Base-by-base conservation (phyloP, 2,888 invertebrate species). In the Himalopsyche tibetana region DNA sequence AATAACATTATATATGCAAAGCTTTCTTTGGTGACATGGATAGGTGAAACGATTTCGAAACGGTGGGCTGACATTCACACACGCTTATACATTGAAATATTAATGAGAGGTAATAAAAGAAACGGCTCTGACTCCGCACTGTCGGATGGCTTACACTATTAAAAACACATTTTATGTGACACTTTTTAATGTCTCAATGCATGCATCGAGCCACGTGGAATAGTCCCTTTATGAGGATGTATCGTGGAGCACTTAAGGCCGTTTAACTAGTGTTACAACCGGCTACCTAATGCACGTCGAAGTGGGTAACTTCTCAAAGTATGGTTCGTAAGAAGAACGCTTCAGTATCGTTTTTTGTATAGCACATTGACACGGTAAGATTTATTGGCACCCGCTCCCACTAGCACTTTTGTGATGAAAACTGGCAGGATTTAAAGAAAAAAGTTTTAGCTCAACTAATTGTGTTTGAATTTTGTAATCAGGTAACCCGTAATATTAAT, bases 101-200 rank as follows among this genome's bases (percentile, higher is more conserved):
- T 80, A 80, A 80, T 80, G 42, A 80, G 80, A 36, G 80, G 51
- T 38, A 80, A 80, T 80, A 80, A 80, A 80, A 80, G 19, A 80
- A 45, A 42, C 11, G 2, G 12, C 51, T 15, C 15, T 51, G 51
- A 51, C 74, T 74, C 74, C 4, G 12, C 74, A 38, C 74, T 74
- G 69, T 74, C 38, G 38, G 12, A 36, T 38, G 74, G 38, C 38
- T 74, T 36, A 12, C 81, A 11, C 85, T 82, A 85, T 85, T 82
- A 85, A 85, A 85, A 82, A 74, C 63, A 51, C 74, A 63, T 51
- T 82, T 82, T 85, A 85, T 82, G 82, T 85, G 85, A 85, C 85
- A 82, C 63, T 51, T 85, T 69, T 81, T 63, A 82, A 85, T 81
- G 85, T 82, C 55, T 85, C 82, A 74, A 85, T 85, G 74, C 85